A percentile compares a stretch with the other conserved stretches of the same genome.
Conservation (phyloP, 2,113 vertebrate species). For the Conger conger region DNA sequence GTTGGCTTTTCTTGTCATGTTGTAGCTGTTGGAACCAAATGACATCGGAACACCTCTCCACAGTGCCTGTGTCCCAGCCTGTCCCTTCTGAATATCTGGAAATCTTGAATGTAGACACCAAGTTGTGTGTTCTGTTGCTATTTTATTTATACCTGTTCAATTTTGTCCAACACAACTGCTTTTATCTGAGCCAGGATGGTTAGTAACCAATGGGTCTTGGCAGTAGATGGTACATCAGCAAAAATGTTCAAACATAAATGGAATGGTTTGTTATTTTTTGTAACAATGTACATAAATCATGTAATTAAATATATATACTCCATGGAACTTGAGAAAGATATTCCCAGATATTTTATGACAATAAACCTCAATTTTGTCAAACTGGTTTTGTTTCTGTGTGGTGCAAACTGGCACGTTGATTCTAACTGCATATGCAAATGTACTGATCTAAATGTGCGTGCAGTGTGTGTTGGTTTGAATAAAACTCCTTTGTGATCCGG, state of each 20-base stretch:
- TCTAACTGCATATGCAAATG: too few relatives aligned
- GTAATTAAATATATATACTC: slow-evolving; percentile 27
- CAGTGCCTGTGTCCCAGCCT: background rate
- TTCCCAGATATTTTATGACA: slow-evolving; percentile 30
- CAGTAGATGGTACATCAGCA: background rate
- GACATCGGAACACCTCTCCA: background rate
- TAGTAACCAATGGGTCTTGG: background rate
- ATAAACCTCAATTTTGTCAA: slow-evolving; percentile 33
- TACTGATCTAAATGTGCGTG: too few relatives aligned
- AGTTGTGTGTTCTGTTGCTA: background rate
- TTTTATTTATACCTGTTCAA: background rate
- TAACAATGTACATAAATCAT: slow-evolving; percentile 22
- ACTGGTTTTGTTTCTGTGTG: background rate
- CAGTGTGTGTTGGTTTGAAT: too few relatives aligned
- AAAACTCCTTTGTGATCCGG: too few relatives aligned
- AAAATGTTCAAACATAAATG: background rate
- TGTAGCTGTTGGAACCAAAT: background rate
- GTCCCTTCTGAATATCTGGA: background rate
- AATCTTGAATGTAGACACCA: slow-evolving; percentile 6
- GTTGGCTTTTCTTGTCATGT: background rate
- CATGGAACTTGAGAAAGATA: slow-evolving; percentile 25
- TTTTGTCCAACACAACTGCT: background rate
- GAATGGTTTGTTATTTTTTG: slow-evolving; percentile 6
- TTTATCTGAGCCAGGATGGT: background rate
- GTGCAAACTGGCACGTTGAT: background rate